Percentiles rank a stretch among this genome's conserved stretches.
Evolutionary conservation across 2,113 vertebrate genomes (phyloP).

Genomic region (Rhineura floridana): DNA sequence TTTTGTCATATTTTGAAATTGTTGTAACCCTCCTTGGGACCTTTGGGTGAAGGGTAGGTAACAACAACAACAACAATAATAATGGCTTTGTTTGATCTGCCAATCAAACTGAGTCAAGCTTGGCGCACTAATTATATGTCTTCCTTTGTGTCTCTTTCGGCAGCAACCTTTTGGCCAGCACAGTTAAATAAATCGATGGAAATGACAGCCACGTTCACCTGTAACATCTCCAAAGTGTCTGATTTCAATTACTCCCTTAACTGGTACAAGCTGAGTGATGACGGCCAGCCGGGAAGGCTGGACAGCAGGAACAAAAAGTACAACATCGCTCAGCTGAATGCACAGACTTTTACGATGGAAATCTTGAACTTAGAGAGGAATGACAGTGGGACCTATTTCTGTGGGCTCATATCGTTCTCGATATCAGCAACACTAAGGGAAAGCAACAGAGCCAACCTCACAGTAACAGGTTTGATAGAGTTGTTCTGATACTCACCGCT

Average conservation of each 20-base stretch:
- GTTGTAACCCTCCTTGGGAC: no score
- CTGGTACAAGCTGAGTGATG: constrained; percentile 55
- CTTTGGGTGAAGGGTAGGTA: no score
- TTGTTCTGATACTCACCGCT: neutral
- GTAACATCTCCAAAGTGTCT: constrained; percentile 50
- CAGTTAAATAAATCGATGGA: constrained; percentile 1
- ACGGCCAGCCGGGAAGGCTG: neutral
- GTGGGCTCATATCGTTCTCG: constrained; percentile 44
- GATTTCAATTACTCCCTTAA: constrained; percentile 25
- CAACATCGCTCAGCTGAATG: neutral
- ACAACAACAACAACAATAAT: no score
- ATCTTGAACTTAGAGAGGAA: constrained; percentile 60
- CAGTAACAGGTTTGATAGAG: constrained; percentile 66
- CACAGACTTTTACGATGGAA: constrained; percentile 33
- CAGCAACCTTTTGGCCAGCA: constrained; percentile 50
- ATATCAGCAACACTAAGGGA: constrained; percentile 9
- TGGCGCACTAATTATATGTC: no score
- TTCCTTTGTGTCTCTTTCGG: constrained; percentile 5
- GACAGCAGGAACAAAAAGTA: constrained; percentile 17
- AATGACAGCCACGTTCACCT: constrained; percentile 58
- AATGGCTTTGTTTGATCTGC: no score
- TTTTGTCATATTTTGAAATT: no score
- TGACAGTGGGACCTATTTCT: constrained; percentile 67
- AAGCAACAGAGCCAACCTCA: constrained; percentile 47
- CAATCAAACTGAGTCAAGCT: neutral